Evolutionary conservation across 2,113 vertebrate species (phyloP), one percentile per base, ranked within the genome.

Genomic region (Saguinus midas): DNA sequence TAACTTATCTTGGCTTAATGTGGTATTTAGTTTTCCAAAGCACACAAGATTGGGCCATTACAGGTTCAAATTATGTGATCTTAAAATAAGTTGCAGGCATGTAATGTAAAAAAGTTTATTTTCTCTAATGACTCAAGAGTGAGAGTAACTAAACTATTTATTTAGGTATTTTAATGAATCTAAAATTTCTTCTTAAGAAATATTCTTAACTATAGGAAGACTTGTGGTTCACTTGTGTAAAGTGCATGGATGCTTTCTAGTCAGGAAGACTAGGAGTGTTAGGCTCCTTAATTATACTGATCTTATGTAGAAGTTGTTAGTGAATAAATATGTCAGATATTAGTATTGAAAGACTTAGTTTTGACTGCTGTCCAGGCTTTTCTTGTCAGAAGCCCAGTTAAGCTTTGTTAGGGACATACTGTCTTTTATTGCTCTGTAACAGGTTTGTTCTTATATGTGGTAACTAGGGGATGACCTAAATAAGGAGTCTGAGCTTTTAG

Each of bases 71-170:
- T 91, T 70, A 5, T 95, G 80, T 92, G 45, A 87, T 70, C 79
- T 95, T 94, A 87, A 95, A 87, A n/a, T 79, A 79, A 92, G 29
- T 96, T 87, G 9, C 37, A 64, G 37, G 83, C 8, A 90, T 64
- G 4, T 91, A 84, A 61, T 37, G 61, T 57, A 78, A 88, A 68
- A 83, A 79, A 58, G 23, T 80, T 68, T 70, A 50, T 82, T 29
- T 73, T 90, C 14, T 93, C 0, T 94, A 64, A 81, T 75, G 75
- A 55, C 43, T 70, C 14, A 95, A 64, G 32, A 81, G 8, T 82
- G 35, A 80, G 21, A 75, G 52, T 57, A 48, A 25, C n/a, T 72
- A 35, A 37, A 52, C 23, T 32, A 66, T 81, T 85, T 87, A 40
- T 68, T 52, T 52, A 83, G 10, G 7, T 92, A 32, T 81, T 81